Evolutionary conservation across 2,797 vertebrate genomes (phyloP).

Genomic region (Buphagus erythrorhynchus): DNA sequence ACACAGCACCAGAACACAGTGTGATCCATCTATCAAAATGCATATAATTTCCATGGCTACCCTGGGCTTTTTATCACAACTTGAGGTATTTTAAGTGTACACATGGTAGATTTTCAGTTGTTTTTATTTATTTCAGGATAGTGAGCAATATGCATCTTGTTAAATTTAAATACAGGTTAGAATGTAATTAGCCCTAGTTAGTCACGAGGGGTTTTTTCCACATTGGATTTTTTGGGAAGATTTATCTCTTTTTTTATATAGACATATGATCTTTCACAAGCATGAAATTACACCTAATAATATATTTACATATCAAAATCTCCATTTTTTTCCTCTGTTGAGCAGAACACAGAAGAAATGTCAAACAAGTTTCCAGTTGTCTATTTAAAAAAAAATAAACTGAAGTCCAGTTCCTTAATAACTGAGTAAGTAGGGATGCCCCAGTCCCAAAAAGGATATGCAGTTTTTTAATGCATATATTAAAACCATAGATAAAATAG

Average conservation of each 20-base stretch:
- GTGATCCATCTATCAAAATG: not conserved
- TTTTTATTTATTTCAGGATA: not conserved
- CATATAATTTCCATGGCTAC: not conserved
- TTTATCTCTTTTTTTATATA: not conserved
- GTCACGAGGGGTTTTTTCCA: not conserved
- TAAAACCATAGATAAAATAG: not conserved
- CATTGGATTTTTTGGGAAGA: not conserved
- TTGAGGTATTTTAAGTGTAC: not conserved
- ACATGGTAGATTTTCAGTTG: not conserved
- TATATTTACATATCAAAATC: not conserved
- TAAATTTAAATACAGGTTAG: not conserved
- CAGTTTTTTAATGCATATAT: not conserved
- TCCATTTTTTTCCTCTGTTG: not conserved
- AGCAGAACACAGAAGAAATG: not conserved
- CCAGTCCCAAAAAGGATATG: fast-evolving
- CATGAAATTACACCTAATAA: not conserved
- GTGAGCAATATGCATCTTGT: not conserved
- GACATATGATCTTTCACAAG: not conserved
- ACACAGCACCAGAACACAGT: not conserved
- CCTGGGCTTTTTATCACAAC: fast-evolving
- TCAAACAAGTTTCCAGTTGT: not conserved
- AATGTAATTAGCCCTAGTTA: not conserved
- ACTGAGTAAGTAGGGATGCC: not conserved
- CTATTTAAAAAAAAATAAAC: not conserved
- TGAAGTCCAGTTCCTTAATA: not conserved